Conservation (phyloP, 2,113 vertebrate genomes). For the Perca schrenkii region DNA sequence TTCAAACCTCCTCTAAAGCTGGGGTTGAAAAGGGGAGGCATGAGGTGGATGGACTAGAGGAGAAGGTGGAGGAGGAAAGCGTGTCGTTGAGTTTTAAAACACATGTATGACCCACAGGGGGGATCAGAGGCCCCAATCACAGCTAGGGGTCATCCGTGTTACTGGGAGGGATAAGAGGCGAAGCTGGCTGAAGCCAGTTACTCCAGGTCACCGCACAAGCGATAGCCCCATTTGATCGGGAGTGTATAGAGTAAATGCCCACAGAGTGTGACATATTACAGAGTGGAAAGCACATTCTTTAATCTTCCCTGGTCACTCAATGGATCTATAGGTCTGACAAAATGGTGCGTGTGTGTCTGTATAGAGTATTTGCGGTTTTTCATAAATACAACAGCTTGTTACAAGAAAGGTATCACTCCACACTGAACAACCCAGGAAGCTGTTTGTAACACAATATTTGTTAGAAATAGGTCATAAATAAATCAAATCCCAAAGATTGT, state of each 20-base stretch:
- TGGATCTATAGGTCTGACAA: slow-evolving; percentile 30
- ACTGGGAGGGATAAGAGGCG: slow-evolving; percentile 39
- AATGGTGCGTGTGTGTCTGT: slow-evolving; percentile 26
- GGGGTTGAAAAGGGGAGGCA: not conserved
- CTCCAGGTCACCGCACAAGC: slow-evolving; percentile 71
- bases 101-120: slow-evolving; percentile 59
- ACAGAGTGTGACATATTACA: slow-evolving; percentile 47
- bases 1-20: slow-evolving; percentile 46
- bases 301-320: slow-evolving; percentile 39
- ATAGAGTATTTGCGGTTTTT: slow-evolving; percentile 5
- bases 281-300: slow-evolving; percentile 30
- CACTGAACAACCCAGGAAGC: not conserved
- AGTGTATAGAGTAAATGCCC: slow-evolving; percentile 42
- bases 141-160: slow-evolving; percentile 71
- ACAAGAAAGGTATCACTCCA: slow-evolving; percentile 3
- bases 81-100: slow-evolving; percentile 45
- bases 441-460: not conserved
- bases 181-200: slow-evolving; percentile 49
- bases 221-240: slow-evolving; percentile 54
- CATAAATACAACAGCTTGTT: slow-evolving; percentile 10
- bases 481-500: slow-evolving; percentile 15
- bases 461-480: slow-evolving; percentile 17
- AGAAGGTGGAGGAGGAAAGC: slow-evolving; percentile 26
- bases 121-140: slow-evolving; percentile 64
- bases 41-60: slow-evolving; percentile 1